A percentile compares a stretch with the other conserved stretches of the same genome.
These are phyloP conservation scores for Harpalus rufipes DNA, from an alignment of 2,888 invertebrate species.

Conservation along the genomic window DNA sequence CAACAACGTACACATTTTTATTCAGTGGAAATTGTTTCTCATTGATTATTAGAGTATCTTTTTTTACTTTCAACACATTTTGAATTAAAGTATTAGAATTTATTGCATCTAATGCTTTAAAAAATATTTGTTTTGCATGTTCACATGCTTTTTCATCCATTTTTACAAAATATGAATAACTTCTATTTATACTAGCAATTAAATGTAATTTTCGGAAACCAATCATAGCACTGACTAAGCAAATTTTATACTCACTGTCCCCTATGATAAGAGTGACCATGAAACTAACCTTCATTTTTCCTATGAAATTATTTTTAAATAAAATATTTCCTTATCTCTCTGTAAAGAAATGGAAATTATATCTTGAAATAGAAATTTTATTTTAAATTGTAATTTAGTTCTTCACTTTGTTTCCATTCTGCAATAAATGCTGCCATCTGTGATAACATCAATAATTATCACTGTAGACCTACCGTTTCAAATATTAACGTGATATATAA, in stretches of 20 bases:
- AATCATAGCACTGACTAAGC: conserved; percentile 1
- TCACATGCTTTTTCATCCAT: conserved; percentile 53
- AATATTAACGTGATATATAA: too few species aligned
- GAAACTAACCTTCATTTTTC: conserved; percentile 3
- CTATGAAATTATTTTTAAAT: not conserved
- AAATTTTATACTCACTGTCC: not conserved
- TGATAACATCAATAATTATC: too few species aligned
- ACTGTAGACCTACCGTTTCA: too few species aligned
- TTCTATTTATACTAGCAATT: not conserved
- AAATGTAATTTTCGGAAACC: conserved; percentile 15
- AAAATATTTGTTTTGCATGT: conserved; percentile 74
- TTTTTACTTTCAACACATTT: conserved; percentile 71
- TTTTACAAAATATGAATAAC: conserved; percentile 3
- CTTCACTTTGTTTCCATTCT: too few species aligned
- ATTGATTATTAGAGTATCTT: conserved; percentile 71
- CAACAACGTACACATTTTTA: conserved; percentile 81
- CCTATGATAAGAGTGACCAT: conserved; percentile 3
- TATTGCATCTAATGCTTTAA: conserved; percentile 76
- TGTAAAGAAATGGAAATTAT: too few species aligned
- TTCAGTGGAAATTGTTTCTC: conserved; percentile 70
- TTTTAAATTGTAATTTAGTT: too few species aligned
- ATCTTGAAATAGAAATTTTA: too few species aligned
- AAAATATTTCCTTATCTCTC: too few species aligned
- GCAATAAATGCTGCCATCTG: too few species aligned
- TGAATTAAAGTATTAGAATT: conserved; percentile 75